A percentile compares a stretch with the other conserved stretches of the same genome.
These are phyloP conservation scores for Tympanoctomys barrerae DNA, from an alignment of 2,797 vertebrate species.

Conservation along the genomic window DNA sequence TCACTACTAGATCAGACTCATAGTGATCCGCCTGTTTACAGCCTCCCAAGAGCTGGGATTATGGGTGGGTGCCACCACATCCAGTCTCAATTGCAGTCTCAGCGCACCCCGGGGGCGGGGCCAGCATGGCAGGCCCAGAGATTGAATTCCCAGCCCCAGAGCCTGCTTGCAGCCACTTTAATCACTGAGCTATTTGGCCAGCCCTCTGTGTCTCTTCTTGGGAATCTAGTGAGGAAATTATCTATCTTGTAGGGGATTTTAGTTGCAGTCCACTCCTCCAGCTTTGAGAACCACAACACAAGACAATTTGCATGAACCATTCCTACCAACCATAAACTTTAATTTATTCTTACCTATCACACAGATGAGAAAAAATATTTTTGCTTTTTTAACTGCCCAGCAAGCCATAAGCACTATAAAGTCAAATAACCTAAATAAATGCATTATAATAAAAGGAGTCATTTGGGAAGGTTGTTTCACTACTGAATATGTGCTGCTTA, in stretches of 20 bases:
- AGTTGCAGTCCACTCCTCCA: background rate
- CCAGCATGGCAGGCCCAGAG: too few species aligned
- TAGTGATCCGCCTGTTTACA: too few species aligned
- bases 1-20: too few species aligned
- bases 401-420: background rate
- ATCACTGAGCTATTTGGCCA: too few species aligned
- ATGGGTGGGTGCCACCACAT: too few species aligned
- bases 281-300: background rate
- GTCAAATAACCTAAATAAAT: background rate
- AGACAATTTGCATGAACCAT: background rate
- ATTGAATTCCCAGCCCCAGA: too few species aligned
- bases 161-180: too few species aligned
- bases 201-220: background rate
- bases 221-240: background rate
- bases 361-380: background rate
- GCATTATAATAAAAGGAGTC: background rate
- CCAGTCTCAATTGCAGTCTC: too few species aligned
- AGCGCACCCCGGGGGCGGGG: too few species aligned
- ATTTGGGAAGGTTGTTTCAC: background rate
- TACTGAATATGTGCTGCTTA: background rate
- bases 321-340: background rate
- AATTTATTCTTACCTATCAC: background rate
- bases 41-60: too few species aligned
- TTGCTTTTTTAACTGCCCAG: background rate
- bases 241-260: background rate